Evolutionary conservation across 2,113 vertebrate species (phyloP).

Genomic region (Gallinago media): DNA sequence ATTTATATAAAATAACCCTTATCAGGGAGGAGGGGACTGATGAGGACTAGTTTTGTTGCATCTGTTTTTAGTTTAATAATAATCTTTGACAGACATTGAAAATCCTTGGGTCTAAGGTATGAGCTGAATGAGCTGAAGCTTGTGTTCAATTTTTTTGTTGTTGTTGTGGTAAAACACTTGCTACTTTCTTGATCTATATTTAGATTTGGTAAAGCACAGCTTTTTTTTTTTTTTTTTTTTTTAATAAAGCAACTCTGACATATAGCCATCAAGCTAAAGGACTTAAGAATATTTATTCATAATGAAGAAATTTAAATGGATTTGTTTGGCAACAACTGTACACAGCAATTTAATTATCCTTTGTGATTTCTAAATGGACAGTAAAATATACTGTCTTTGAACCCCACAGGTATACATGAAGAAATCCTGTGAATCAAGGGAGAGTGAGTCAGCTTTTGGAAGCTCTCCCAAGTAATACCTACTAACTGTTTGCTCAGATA

Average conservation of each 20-base stretch:
- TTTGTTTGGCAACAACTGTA: background rate
- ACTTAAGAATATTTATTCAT: background rate
- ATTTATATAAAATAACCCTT: background rate
- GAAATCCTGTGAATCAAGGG: background rate
- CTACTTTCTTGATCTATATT: background rate
- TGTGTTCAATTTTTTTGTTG: background rate
- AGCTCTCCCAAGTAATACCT: background rate
- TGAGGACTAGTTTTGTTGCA: background rate
- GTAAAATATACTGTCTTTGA: background rate
- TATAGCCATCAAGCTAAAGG: background rate
- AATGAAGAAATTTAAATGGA: no score
- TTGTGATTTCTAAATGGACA: background rate
- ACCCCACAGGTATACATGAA: background rate
- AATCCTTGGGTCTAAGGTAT: background rate
- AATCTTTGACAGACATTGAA: background rate
- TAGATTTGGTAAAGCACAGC: background rate
- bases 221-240: no score
- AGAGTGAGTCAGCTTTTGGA: background rate
- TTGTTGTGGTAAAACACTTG: background rate
- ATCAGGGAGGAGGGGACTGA: background rate
- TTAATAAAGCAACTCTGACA: background rate
- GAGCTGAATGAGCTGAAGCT: background rate
- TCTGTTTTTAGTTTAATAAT: background rate
- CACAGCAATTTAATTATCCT: background rate
- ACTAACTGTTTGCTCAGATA: background rate